phyloP scores from a whole-genome alignment of 2,888 invertebrate species.

The Mechanitis mazaeus region DNA sequence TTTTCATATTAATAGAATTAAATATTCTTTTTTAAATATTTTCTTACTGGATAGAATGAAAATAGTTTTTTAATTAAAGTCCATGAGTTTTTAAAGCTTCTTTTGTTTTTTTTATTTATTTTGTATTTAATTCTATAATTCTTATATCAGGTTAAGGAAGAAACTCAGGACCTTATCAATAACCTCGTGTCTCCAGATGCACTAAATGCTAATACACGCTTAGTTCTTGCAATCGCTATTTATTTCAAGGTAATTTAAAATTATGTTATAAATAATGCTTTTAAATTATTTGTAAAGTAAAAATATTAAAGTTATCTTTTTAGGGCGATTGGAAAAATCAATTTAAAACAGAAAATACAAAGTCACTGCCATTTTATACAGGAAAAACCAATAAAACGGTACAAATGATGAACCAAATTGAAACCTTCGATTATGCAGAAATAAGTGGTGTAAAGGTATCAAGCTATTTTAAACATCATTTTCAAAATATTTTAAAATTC shows the following conservation, averaged over 20 bases:
- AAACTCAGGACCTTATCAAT: conserved; percentile 29
- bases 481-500: no score
- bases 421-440: conserved; percentile 24
- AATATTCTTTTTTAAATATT: no score
- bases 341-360: conserved; percentile 24
- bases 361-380: conserved; percentile 18
- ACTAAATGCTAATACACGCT: conserved; percentile 19
- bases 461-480: background rate
- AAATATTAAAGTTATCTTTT: background rate
- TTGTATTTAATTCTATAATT: background rate
- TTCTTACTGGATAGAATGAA: no score
- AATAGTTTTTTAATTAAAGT: no score
- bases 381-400: conserved; percentile 14
- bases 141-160: conserved; percentile 20
- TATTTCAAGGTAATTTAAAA: conserved; percentile 27
- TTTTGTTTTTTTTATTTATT: background rate
- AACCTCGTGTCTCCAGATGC: conserved; percentile 20
- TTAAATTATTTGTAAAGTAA: no score
- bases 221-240: conserved; percentile 28
- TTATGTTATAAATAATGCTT: no score
- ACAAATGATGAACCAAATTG: conserved; percentile 30
- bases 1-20: no score
- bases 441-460: conserved; percentile 25
- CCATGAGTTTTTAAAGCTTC: background rate
- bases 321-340: conserved; percentile 24